A percentile compares a stretch with the other conserved stretches of the same genome.
phyloP scores from a whole-genome alignment of 35 echinoderm and acorn worm genomes.

The Diadema setosum region DNA sequence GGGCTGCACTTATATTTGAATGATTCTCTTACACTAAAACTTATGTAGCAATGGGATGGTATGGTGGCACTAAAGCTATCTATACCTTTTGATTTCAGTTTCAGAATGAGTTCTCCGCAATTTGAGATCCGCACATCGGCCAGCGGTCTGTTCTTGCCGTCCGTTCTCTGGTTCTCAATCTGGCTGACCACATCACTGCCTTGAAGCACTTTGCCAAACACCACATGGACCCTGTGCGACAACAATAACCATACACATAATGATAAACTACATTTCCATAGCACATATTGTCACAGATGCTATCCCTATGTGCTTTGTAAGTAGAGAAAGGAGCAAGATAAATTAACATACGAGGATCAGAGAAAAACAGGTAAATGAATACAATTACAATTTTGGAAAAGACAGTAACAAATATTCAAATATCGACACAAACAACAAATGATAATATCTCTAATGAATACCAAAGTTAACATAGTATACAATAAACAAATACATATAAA shows the following conservation, averaged over 20 bases:
- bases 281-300: not conserved
- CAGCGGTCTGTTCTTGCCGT: slow-evolving; percentile 60
- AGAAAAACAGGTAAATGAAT: not conserved
- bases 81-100: slow-evolving; percentile 67
- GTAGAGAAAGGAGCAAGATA: not conserved
- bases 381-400: no score
- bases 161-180: slow-evolving; percentile 66
- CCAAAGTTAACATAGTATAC: no score
- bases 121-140: slow-evolving; percentile 74
- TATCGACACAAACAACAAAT: no score
- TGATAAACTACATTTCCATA: not conserved
- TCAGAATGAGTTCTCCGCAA: slow-evolving; percentile 86
- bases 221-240: slow-evolving; percentile 71
- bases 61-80: no score
- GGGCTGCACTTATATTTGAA: no score
- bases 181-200: slow-evolving; percentile 60
- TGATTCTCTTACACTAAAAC: no score
- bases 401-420: no score
- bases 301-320: not conserved
- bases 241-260: not conserved
- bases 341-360: not conserved
- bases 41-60: no score
- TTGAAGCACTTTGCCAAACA: slow-evolving; percentile 79
- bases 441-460: no score
- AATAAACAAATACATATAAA: no score